Evolutionary conservation across 2,113 vertebrate genomes (phyloP), one percentile per base, ranked within the genome.

Genomic region (Chascanopsetta lugubris): DNA sequence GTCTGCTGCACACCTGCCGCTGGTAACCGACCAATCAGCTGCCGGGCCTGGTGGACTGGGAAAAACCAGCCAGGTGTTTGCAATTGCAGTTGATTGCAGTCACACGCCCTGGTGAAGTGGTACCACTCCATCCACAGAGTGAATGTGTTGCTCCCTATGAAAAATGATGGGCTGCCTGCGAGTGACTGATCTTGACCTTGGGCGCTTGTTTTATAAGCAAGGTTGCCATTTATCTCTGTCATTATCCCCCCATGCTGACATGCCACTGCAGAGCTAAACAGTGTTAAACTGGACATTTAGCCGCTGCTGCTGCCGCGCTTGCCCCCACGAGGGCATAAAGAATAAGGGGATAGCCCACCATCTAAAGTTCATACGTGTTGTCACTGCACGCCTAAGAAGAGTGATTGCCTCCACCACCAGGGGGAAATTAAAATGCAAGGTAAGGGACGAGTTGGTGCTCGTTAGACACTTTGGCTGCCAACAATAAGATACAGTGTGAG

Each of bases 181-280:
- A 82, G 66, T 53, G 46, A 53, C 36, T 61, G 58, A 66, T 70
- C 21, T 45, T 58, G 76, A 83, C 76, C 75, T 81, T 79, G 72
- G 30, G 18, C 0, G 17, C 27, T 72, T 75, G 46, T 75, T 75
- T 67, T 43, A 58, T 75, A 71, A 53, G 49, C 51, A 77, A 51
- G 55, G 46, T 62, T 62, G 62, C 29, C 46, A 57, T 81, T 73
- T 46, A 47, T 72, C 66, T 62, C 40, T 50, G 63, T 63, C 66
- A 56, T 60, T 56, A 56, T n/a, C n/a, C 32, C 40, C 9, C 49
- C 45, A n/a, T 27, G 32, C 22, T 40, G n/a, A 69, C 68, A 30
- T 75, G 9, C 38, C 46, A 59, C 46, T 32, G 43, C 40, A 54
- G 40, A 64, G 57, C 24, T 61, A 49, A 75, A 77, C 27, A 72